These are phyloP conservation scores for Danio kyathit DNA, from an alignment of 2,797 vertebrate genomes.

Conservation along the genomic window DNA sequence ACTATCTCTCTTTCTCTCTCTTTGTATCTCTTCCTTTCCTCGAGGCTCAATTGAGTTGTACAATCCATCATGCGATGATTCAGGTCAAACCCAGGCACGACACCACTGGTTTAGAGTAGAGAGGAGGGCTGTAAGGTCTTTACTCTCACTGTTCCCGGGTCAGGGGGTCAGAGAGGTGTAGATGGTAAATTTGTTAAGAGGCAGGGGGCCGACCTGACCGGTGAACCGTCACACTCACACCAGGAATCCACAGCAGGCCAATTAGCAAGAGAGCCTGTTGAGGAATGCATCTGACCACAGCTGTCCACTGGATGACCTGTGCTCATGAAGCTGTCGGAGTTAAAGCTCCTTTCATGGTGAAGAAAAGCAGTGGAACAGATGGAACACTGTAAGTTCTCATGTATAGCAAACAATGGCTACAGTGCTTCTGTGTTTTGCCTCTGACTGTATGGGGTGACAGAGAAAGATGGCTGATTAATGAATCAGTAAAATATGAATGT, in stretches of 20 bases:
- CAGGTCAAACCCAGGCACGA: slow-evolving; percentile 30
- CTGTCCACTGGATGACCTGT: slow-evolving; percentile 55
- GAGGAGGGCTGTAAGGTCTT: slow-evolving; percentile 32
- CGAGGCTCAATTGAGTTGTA: slow-evolving; percentile 21
- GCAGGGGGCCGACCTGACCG: slow-evolving; percentile 62
- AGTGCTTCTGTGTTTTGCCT: not conserved
- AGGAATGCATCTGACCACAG: slow-evolving; percentile 76
- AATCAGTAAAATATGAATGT: not conserved
- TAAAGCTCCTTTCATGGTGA: slow-evolving; percentile 6
- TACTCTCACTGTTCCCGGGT: slow-evolving; percentile 43
- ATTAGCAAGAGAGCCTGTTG: slow-evolving; percentile 77
- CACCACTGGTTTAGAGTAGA: slow-evolving; percentile 19
- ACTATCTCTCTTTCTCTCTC: slow-evolving; percentile 9
- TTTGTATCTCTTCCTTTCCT: not conserved
- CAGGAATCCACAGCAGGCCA: slow-evolving; percentile 80
- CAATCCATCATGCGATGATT: slow-evolving; percentile 31
- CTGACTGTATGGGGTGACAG: not conserved
- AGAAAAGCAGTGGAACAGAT: slow-evolving; percentile 8
- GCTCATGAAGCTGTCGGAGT: not conserved
- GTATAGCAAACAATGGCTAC: not conserved
- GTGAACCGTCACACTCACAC: slow-evolving; percentile 72
- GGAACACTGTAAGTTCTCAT: not conserved
- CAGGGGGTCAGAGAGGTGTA: slow-evolving; percentile 49
- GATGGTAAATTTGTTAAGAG: slow-evolving; percentile 62
- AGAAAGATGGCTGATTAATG: not conserved